A percentile compares a stretch with the other conserved stretches of the same genome.
These are phyloP conservation scores for Acleris holmiana DNA, from an alignment of 2,888 invertebrate species.

Conservation along the genomic window DNA sequence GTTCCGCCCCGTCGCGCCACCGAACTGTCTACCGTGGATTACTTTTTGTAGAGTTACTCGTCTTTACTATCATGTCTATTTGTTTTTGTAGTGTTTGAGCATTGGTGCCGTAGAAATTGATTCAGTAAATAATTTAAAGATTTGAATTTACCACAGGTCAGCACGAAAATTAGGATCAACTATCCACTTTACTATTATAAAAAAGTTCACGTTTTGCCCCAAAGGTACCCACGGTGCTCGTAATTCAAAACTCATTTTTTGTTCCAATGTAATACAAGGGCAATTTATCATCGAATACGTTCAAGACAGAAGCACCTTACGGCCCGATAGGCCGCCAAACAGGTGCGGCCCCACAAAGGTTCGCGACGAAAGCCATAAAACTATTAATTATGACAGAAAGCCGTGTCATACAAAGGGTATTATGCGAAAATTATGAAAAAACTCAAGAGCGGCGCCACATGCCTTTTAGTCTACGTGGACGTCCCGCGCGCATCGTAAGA, in stretches of 20 bases:
- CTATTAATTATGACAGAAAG: slow-evolving; percentile 82
- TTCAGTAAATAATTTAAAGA: neutral
- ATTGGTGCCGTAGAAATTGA: neutral
- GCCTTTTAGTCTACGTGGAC: slow-evolving; percentile 74
- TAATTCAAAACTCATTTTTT: slow-evolving; percentile 32
- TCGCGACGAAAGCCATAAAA: slow-evolving; percentile 76
- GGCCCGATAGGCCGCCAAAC: slow-evolving; percentile 46
- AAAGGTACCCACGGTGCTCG: slow-evolving; percentile 18
- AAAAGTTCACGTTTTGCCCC: too few relatives aligned
- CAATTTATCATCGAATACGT: slow-evolving; percentile 67
- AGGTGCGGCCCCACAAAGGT: slow-evolving; percentile 71
- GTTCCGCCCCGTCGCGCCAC: slow-evolving; percentile 63
- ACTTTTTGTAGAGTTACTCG: slow-evolving; percentile 54
- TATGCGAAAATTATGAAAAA: slow-evolving; percentile 62
- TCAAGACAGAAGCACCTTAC: slow-evolving; percentile 78
- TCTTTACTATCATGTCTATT: slow-evolving; percentile 30
- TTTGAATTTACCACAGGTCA: neutral
- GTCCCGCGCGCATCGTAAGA: slow-evolving; percentile 59
- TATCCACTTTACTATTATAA: too few relatives aligned
- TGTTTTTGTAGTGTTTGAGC: slow-evolving; percentile 18
- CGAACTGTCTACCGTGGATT: slow-evolving; percentile 51
- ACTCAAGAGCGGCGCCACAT: slow-evolving; percentile 78
- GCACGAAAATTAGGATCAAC: too few relatives aligned
- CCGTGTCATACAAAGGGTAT: slow-evolving; percentile 62
- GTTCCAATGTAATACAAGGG: slow-evolving; percentile 29